Conservation (phyloP, 2,113 vertebrate species). For the Tyrannus savana region DNA sequence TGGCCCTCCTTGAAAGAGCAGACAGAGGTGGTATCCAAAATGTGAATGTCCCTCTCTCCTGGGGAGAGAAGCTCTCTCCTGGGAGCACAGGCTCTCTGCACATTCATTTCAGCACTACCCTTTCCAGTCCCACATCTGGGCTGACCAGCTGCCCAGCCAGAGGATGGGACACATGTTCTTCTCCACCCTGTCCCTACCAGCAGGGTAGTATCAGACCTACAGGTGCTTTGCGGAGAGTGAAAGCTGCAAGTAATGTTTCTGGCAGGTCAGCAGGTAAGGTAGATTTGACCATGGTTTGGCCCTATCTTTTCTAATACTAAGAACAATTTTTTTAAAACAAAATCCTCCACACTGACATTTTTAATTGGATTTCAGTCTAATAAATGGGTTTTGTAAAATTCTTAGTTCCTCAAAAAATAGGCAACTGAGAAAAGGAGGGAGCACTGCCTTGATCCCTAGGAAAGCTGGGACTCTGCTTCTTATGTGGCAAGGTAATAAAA, state of each 20-base stretch:
- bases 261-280: not conserved
- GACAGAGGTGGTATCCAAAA: not conserved
- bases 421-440: not conserved
- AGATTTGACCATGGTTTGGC: not conserved
- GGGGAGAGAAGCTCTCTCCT: not conserved
- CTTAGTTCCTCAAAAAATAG: not conserved
- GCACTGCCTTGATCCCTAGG: not conserved
- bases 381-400: not conserved
- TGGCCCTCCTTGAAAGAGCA: not conserved
- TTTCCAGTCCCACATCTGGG: not conserved
- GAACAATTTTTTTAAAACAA: not conserved
- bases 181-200: not conserved
- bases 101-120: not conserved
- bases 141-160: not conserved
- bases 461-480: not conserved
- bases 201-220: not conserved
- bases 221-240: not conserved
- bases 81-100: not conserved
- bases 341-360: not conserved
- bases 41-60: rapidly evolving
- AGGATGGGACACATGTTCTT: not conserved
- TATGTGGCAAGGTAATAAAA: not conserved
- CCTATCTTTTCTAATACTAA: not conserved
- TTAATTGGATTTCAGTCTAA: not conserved
- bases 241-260: not conserved